A percentile compares a stretch with the other conserved stretches of the same genome.
Evolutionary conservation across 2,113 vertebrate genomes (phyloP).

Genomic region (Erythrolamprus reginae): DNA sequence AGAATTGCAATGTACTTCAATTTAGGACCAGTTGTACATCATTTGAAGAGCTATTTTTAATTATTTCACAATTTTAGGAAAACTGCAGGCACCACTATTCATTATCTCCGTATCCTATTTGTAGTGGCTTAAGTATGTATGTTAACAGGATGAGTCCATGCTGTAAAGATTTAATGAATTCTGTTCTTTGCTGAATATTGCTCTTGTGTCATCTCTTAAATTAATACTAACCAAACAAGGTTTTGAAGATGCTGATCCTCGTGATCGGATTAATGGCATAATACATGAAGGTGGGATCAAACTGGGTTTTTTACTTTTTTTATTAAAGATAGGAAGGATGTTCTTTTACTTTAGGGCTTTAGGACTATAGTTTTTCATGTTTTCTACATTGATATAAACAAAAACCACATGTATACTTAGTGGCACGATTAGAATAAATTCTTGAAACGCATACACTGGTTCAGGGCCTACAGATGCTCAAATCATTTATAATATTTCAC

Average conservation of each 20-base stretch:
- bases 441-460: not conserved
- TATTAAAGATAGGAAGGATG: not conserved
- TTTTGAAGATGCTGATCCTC: not conserved
- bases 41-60: not conserved
- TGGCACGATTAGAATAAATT: not conserved
- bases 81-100: not conserved
- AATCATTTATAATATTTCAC: not conserved
- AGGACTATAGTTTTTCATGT: not conserved
- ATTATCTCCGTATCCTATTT: not conserved
- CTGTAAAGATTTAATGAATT: not conserved
- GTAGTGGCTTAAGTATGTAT: not conserved
- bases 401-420: not conserved
- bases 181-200: not conserved
- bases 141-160: not conserved
- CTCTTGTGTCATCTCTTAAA: not conserved
- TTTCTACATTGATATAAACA: not conserved
- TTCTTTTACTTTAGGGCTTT: not conserved
- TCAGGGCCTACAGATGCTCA: not conserved
- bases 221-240: not conserved
- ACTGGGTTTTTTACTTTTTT: not conserved
- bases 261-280: not conserved
- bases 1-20: not conserved
- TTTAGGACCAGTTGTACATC: not conserved
- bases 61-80: not conserved
- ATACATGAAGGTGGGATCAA: not conserved